A percentile compares a stretch with the other conserved stretches of the same genome.
Evolutionary conservation across 2,888 invertebrate species (phyloP).

Genomic region (Trichacis sp.): DNA sequence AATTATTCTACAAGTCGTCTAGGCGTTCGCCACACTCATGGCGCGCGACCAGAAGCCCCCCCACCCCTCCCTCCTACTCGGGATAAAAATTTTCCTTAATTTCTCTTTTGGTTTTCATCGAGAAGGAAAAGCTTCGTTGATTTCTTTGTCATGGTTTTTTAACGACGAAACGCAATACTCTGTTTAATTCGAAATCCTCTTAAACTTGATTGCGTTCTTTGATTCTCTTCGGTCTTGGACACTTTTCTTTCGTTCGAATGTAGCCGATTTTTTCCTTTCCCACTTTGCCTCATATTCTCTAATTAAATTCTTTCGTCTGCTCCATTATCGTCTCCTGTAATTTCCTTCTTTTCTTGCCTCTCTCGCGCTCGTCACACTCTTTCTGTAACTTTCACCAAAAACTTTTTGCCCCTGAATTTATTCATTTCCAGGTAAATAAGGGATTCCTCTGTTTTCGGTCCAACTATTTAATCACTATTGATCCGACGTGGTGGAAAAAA

Average conservation of each 20-base stretch:
- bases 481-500: neutral
- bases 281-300: neutral
- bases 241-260: neutral
- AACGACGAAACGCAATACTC: neutral
- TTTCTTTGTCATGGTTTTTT: no score
- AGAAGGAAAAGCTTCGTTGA: no score
- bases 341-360: neutral
- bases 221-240: no score
- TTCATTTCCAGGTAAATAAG: neutral
- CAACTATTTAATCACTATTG: neutral
- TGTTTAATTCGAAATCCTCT: neutral
- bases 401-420: neutral
- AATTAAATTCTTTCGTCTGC: neutral
- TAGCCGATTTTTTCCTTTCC: neutral
- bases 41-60: no score
- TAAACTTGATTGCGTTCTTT: neutral
- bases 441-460: neutral
- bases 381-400: neutral
- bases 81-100: no score
- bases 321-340: neutral
- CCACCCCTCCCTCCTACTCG: no score
- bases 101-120: no score
- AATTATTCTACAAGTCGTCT: no score
- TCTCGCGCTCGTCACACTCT: no score
- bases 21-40: no score